Evolutionary conservation across 2,888 invertebrate species (phyloP), one percentile per base, ranked within the genome.

Genomic region (Diloba caeruleocephala): DNA sequence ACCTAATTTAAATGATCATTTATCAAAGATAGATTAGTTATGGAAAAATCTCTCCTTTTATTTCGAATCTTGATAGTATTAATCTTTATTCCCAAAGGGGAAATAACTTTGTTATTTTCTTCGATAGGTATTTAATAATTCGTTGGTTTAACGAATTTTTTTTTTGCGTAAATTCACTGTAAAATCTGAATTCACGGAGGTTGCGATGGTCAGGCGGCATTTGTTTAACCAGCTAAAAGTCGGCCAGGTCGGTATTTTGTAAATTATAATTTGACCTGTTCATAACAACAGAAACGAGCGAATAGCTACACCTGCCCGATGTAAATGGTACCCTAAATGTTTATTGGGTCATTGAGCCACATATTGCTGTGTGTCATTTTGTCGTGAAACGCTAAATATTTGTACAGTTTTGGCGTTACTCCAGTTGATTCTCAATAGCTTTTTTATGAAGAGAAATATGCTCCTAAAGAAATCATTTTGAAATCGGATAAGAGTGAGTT

Each of bases 291-390:
- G 34, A 34, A 13, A 49, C 23, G 43, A 28, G 25, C 19, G 39
- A 49, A 48, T 46, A 41, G 48, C 56, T 19, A 56, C 60, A 61
- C 64, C 60, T 63, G 64, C 36, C 31, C 39, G n/a, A 57, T 63
- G 58, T 41, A 57, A 63, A 61, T 61, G 57, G 15, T 21, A 6
- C 12, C 15, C 29, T 41, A 63, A 61, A 61, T 57, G 64, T 36
- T 63, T 57, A 61, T 61, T 36, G 29, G 48, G 31, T 48, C 57
- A 63, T 57, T 61, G 48, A 15, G 17, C 39, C 31, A 48, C 63
- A 56, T 56, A 31, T 49, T 43, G 43, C 49, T 48, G 34, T 48
- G 23, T 12, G 31, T 44, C 37, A 32, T 60, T 60, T 55, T 49
- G 15, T 9, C 15, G 39, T 31, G 28, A 15, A 17, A 21, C 39